A percentile compares a stretch with the other conserved stretches of the same genome.
These are phyloP conservation scores for Oreortyx pictus DNA, from an alignment of 2,797 vertebrate species.

Conservation along the genomic window DNA sequence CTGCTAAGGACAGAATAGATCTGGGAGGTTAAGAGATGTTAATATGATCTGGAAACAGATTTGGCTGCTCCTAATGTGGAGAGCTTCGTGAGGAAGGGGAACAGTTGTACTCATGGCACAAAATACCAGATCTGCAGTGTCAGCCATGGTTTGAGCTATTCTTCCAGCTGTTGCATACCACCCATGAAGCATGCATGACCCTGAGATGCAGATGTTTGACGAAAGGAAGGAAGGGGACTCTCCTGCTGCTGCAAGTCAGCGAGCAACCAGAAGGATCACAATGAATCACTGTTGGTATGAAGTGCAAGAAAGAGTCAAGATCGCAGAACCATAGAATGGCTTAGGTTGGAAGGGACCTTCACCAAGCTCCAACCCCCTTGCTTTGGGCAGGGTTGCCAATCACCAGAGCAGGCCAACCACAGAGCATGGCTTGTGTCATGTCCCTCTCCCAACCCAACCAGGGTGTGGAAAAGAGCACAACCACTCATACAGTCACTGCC, in stretches of 20 bases:
- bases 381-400: too few relatives aligned
- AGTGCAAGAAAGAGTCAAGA: not conserved
- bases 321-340: too few relatives aligned
- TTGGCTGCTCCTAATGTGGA: not conserved
- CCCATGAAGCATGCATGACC: rapidly evolving
- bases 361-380: too few relatives aligned
- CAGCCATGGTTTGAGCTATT: rapidly evolving
- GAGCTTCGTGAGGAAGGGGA: not conserved
- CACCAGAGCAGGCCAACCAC: too few relatives aligned
- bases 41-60: not conserved
- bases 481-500: rapidly evolving
- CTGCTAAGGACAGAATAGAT: not conserved
- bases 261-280: not conserved
- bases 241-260: not conserved
- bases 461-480: not conserved
- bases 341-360: too few relatives aligned
- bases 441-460: rapidly evolving
- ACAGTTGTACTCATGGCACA: not conserved
- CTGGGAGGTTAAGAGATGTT: not conserved
- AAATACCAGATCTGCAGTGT: rapidly evolving
- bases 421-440: not conserved
- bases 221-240: not conserved
- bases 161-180: rapidly evolving
- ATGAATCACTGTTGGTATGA: not conserved
- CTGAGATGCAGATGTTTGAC: not conserved